These are phyloP conservation scores for Cabera pusaria DNA, from an alignment of 2,888 invertebrate genomes.

Conservation along the genomic window DNA sequence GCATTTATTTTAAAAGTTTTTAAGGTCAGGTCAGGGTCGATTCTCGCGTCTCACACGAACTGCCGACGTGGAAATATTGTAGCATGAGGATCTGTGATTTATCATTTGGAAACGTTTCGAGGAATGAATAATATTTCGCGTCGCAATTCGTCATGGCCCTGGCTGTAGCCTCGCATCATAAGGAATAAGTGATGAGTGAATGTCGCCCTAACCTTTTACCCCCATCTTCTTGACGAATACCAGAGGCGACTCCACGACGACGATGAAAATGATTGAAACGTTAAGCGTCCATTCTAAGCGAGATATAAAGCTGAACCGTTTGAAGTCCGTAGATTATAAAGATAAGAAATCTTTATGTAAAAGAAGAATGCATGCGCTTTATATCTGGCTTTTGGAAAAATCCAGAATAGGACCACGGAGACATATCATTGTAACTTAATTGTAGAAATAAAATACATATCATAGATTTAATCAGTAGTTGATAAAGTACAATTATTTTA, in stretches of 20 bases:
- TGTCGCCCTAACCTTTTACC: constrained; percentile 54
- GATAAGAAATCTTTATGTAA: constrained; percentile 60
- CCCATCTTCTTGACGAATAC: constrained; percentile 42
- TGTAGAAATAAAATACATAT: constrained; percentile 63
- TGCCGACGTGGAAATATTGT: constrained; percentile 35
- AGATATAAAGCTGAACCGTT: constrained; percentile 75
- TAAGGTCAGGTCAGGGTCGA: constrained; percentile 45
- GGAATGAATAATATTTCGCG: constrained; percentile 32
- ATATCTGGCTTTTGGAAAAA: constrained; percentile 79
- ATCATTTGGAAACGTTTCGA: constrained; percentile 34
- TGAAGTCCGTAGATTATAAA: constrained; percentile 60
- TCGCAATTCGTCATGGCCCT: constrained; percentile 49
- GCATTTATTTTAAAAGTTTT: constrained; percentile 41
- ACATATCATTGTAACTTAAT: constrained; percentile 73
- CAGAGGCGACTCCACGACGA: constrained; percentile 75
- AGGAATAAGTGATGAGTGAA: constrained; percentile 53
- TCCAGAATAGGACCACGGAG: constrained; percentile 78
- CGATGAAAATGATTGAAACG: constrained; percentile 38
- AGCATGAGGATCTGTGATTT: constrained; percentile 38
- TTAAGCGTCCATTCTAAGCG: constrained; percentile 72
- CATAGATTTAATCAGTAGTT: constrained; percentile 67
- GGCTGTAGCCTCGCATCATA: constrained; percentile 36
- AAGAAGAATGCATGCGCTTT: constrained; percentile 82
- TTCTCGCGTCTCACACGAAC: constrained; percentile 66
- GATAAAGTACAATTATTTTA: constrained; percentile 79